Conservation (phyloP, 2,113 vertebrate genomes). For the Malurus elegans region DNA sequence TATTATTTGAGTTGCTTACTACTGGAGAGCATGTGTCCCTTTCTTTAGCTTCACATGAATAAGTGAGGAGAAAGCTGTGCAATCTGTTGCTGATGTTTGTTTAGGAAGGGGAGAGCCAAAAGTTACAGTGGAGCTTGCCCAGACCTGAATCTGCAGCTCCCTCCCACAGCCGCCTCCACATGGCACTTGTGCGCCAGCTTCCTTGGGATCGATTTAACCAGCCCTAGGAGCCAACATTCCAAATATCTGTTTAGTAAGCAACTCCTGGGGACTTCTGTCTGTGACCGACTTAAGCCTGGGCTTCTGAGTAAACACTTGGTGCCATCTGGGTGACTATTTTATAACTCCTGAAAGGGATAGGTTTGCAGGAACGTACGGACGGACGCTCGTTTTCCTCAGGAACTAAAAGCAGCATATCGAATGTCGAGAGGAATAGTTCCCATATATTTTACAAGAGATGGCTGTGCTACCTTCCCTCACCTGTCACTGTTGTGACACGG, state of each 20-base stretch:
- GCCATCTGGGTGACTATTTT: constrained; percentile 76
- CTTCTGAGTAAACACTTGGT: constrained; percentile 72
- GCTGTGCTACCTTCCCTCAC: constrained; percentile 64
- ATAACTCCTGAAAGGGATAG: constrained; percentile 64
- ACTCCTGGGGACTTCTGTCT: constrained; percentile 66
- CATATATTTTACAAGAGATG: constrained; percentile 40
- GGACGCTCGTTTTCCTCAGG: constrained; percentile 52
- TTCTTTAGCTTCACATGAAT: neutral
- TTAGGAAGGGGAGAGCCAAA: constrained; percentile 27
- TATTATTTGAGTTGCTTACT: neutral
- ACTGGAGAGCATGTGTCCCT: rapidly evolving
- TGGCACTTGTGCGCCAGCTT: constrained; percentile 6
- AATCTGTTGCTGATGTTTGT: constrained; percentile 3
- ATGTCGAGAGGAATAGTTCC: constrained; percentile 59
- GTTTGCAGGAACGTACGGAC: constrained; percentile 30
- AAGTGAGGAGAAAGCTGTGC: neutral
- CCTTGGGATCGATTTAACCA: constrained; percentile 53
- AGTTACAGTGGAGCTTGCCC: neutral
- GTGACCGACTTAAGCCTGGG: constrained; percentile 66
- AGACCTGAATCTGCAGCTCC: constrained; percentile 29
- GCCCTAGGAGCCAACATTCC: constrained; percentile 59
- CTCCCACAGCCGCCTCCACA: neutral
- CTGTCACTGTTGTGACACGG: constrained; percentile 67
- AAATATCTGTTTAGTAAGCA: constrained; percentile 74
- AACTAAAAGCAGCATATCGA: constrained; percentile 59